Percentiles rank a stretch among this genome's conserved stretches.
phyloP scores from a whole-genome alignment of 2,113 vertebrate genomes.

The Scophthalmus maximus region DNA sequence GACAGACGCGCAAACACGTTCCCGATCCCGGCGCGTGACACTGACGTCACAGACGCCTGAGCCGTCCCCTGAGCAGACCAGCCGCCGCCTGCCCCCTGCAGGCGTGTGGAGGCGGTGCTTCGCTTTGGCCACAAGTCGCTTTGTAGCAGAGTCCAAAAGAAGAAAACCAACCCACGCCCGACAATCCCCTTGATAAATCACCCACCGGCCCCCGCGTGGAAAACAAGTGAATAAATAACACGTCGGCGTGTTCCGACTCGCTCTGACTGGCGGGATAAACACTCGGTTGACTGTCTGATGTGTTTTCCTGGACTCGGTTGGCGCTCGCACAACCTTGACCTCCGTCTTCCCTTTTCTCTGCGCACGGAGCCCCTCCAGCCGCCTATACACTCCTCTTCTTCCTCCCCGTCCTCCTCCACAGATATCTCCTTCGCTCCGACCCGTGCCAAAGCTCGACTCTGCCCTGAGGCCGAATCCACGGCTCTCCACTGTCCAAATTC shows the following conservation, averaged over 20 bases:
- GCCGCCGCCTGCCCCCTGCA: slow-evolving; percentile 19
- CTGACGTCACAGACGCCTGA: too few relatives aligned
- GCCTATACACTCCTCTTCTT: slow-evolving; percentile 13
- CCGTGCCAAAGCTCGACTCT: slow-evolving; percentile 55
- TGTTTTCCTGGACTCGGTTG: slow-evolving; percentile 15
- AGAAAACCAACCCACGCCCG: neutral
- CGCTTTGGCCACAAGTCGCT: slow-evolving; percentile 16
- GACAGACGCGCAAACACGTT: too few relatives aligned
- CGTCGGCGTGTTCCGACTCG: slow-evolving; percentile 1
- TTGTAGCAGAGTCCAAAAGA: slow-evolving; percentile 15
- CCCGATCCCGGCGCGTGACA: too few relatives aligned
- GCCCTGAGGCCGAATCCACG: slow-evolving; percentile 65
- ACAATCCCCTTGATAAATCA: too few relatives aligned
- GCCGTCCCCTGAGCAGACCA: too few relatives aligned
- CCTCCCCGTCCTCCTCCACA: slow-evolving; percentile 23
- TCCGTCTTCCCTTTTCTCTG: slow-evolving; percentile 39
- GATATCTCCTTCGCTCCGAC: slow-evolving; percentile 34
- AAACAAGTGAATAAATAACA: slow-evolving; percentile 48
- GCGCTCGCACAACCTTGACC: slow-evolving; percentile 54
- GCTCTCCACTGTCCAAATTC: slow-evolving; percentile 65
- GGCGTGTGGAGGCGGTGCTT: slow-evolving; percentile 10
- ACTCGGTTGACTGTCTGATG: slow-evolving; percentile 32
- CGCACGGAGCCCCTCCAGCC: slow-evolving; percentile 40
- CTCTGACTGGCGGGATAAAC: slow-evolving; percentile 47
- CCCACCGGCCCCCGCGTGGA: neutral